A percentile compares a stretch with the other conserved stretches of the same genome.
Evolutionary conservation across 1,140 invertebrate species (phyloP).

Genomic region (Agraylea sexmaculata): DNA sequence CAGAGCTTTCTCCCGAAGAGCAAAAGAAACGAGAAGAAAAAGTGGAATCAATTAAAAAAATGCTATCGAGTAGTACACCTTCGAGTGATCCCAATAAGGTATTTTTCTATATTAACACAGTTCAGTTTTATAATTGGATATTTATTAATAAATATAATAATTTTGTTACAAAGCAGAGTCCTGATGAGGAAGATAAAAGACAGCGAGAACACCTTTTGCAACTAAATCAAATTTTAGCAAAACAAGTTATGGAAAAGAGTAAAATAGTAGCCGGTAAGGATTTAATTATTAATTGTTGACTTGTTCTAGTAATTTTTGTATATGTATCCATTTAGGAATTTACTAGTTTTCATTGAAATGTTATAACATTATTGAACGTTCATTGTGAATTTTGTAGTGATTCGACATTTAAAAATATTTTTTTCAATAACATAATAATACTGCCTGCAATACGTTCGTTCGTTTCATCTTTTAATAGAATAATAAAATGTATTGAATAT

Average conservation of each 20-base stretch:
- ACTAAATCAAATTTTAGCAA: slow-evolving; percentile 82
- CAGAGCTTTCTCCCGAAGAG: slow-evolving; percentile 70
- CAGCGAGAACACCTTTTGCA: slow-evolving; percentile 78
- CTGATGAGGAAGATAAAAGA: slow-evolving; percentile 69
- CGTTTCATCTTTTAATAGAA: too few species aligned
- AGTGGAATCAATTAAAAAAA: slow-evolving; percentile 82
- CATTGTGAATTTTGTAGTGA: too few species aligned
- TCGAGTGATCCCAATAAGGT: slow-evolving; percentile 40
- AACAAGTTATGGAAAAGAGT: slow-evolving; percentile 87
- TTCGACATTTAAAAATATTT: too few species aligned
- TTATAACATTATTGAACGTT: too few species aligned
- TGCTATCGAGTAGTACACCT: slow-evolving; percentile 61
- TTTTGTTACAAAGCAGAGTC: slow-evolving; percentile 30
- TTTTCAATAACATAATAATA: too few species aligned
- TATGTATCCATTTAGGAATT: too few species aligned
- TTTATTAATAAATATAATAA: slow-evolving; percentile 9
- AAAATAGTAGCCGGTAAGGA: slow-evolving; percentile 86
- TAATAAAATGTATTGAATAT: too few species aligned
- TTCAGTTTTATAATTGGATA: not conserved
- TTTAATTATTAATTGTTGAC: too few species aligned
- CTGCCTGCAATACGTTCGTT: too few species aligned
- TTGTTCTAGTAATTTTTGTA: too few species aligned
- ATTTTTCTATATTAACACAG: not conserved
- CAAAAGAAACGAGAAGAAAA: slow-evolving; percentile 70
- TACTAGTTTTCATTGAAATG: too few species aligned